Percentiles rank a stretch among this genome's conserved stretches.
phyloP scores from a whole-genome alignment of 2,888 invertebrate species.

The Leptura quadrifasciata region DNA sequence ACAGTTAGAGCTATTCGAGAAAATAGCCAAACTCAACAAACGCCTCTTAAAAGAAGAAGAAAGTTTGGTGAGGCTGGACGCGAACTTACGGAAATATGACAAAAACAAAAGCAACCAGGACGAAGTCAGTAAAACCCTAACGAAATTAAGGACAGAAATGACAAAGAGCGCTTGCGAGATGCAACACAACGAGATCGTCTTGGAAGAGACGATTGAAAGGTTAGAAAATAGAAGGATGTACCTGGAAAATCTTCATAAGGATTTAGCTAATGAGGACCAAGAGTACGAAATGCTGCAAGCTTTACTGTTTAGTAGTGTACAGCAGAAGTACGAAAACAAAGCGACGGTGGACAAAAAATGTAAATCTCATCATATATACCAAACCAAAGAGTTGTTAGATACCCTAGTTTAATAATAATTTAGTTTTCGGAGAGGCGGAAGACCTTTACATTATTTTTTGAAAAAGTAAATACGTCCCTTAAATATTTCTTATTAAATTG shows the following conservation, averaged over 20 bases:
- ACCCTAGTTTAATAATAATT: constrained; percentile 70
- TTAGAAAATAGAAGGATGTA: constrained; percentile 66
- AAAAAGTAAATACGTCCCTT: no score
- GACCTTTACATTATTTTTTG: neutral
- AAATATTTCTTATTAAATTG: no score
- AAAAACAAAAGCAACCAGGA: constrained; percentile 65
- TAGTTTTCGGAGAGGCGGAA: constrained; percentile 30
- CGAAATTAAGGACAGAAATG: constrained; percentile 70
- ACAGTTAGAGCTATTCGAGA: constrained; percentile 84
- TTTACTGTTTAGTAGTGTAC: constrained; percentile 68
- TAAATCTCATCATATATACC: constrained; percentile 65
- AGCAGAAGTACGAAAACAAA: constrained; percentile 48
- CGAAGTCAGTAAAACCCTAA: constrained; percentile 66
- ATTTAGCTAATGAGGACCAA: constrained; percentile 70
- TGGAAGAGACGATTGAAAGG: constrained; percentile 71
- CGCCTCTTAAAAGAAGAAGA: constrained; percentile 85
- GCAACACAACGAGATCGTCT: constrained; percentile 72
- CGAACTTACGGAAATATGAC: constrained; percentile 74
- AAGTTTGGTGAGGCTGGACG: constrained; percentile 80
- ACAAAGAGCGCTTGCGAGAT: constrained; percentile 72
- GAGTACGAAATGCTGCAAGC: constrained; percentile 72
- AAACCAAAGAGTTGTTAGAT: constrained; percentile 74
- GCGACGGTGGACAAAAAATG: constrained; percentile 52
- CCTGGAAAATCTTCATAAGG: constrained; percentile 69
- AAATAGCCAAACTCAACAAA: constrained; percentile 84